Evolutionary conservation across 2,113 vertebrate genomes (phyloP).

Genomic region (Pelvicachromis taeniatus): DNA sequence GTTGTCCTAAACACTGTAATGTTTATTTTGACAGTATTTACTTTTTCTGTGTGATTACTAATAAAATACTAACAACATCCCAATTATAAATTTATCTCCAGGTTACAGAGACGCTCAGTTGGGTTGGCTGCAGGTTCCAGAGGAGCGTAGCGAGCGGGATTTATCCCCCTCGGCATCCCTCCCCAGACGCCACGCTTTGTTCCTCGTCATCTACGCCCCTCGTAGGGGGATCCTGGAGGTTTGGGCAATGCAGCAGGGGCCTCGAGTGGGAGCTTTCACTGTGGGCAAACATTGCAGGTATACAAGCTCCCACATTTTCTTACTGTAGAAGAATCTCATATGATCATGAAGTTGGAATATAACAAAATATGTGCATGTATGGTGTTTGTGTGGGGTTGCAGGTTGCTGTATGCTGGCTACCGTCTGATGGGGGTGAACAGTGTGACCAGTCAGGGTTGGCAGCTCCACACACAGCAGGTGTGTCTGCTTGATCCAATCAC

Average conservation of each 20-base stretch:
- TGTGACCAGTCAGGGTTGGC: conserved; percentile 95
- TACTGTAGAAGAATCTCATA: neutral
- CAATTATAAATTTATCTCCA: conserved; percentile 26
- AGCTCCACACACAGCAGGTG: conserved; percentile 94
- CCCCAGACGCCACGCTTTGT: conserved; percentile 84
- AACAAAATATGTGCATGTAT: neutral
- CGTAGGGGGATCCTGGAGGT: conserved; percentile 94
- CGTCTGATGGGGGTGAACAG: conserved; percentile 98
- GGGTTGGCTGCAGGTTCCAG: conserved; percentile 91
- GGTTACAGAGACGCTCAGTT: conserved; percentile 93
- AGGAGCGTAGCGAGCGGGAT: conserved; percentile 85
- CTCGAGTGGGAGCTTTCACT: conserved; percentile 92
- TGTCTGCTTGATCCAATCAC: conserved; percentile 89
- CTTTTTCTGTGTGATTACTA: neutral
- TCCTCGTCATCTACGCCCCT: conserved; percentile 93
- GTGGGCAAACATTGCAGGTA: conserved; percentile 96
- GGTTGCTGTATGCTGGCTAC: conserved; percentile 92
- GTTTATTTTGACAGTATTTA: neutral
- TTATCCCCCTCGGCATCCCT: conserved; percentile 75
- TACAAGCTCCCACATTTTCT: neutral
- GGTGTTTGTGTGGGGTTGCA: conserved; percentile 39
- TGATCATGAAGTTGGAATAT: neutral
- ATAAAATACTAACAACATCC: neutral
- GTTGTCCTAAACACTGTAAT: neutral
- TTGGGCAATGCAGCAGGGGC: conserved; percentile 94